Conservation (phyloP, 1,140 invertebrate species). For the Cyclargus thomasi region DNA sequence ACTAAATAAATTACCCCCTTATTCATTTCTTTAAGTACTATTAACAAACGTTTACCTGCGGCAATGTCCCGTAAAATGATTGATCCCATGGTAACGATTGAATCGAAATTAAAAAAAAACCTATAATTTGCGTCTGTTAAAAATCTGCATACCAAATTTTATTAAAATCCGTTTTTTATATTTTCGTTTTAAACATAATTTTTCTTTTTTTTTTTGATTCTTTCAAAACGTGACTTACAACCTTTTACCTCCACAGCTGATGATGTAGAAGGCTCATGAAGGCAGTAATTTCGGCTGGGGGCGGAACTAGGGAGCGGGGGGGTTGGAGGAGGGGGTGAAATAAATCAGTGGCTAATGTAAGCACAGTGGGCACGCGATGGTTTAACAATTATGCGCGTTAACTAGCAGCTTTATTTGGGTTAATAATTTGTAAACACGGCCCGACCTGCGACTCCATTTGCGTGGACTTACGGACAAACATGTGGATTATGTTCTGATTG, state of each 20-base stretch:
- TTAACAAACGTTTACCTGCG: no score
- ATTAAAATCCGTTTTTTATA: no score
- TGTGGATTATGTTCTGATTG: background rate
- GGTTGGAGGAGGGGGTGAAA: background rate
- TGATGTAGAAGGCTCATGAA: background rate
- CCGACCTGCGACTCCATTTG: background rate
- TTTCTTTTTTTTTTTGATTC: background rate
- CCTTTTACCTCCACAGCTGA: background rate
- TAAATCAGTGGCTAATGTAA: background rate
- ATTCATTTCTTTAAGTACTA: no score
- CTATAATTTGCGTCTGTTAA: no score
- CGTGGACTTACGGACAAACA: background rate
- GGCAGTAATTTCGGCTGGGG: background rate
- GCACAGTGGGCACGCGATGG: background rate
- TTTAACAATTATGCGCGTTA: background rate
- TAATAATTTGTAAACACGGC: background rate
- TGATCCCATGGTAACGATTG: no score
- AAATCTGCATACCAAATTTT: no score
- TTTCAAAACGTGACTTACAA: background rate
- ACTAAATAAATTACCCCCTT: no score
- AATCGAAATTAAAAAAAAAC: no score
- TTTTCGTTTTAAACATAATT: no score
- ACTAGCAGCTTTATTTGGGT: background rate
- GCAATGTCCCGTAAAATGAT: no score
- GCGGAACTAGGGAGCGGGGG: no score